A percentile compares a stretch with the other conserved stretches of the same genome.
phyloP scores from a whole-genome alignment of 2,113 vertebrate genomes.

The Todiramphus chloris region DNA sequence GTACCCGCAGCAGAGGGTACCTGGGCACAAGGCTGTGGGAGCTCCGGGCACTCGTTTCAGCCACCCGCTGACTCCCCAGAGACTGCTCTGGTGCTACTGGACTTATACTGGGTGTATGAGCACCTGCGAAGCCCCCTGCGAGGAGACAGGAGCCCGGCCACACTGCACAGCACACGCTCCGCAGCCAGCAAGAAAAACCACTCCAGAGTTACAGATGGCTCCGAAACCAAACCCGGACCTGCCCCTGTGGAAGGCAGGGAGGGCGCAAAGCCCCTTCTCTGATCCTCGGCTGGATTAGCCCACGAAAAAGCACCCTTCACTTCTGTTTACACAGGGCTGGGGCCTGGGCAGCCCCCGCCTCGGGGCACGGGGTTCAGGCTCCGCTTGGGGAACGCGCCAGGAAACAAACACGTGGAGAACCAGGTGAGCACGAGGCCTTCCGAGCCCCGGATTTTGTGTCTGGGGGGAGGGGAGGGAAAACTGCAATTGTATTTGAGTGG shows the following conservation, averaged over 20 bases:
- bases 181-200: background rate
- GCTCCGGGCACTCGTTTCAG: background rate
- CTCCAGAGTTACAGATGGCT: background rate
- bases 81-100: background rate
- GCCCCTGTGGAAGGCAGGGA: background rate
- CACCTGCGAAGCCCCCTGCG: too few species aligned
- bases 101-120: background rate
- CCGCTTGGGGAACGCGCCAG: background rate
- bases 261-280: background rate
- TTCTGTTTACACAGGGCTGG: background rate
- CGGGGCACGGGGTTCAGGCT: background rate
- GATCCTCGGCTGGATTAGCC: background rate
- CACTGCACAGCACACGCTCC: background rate
- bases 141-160: too few species aligned
- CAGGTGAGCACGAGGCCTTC: background rate
- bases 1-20: background rate
- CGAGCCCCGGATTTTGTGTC: background rate
- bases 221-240: background rate
- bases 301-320: background rate
- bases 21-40: background rate
- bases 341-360: background rate
- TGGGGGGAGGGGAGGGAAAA: too few species aligned
- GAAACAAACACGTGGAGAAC: background rate
- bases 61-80: background rate
- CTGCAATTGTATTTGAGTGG: background rate